phyloP scores from a whole-genome alignment of 1,140 invertebrate genomes.

The Eulimnadia texana region DNA sequence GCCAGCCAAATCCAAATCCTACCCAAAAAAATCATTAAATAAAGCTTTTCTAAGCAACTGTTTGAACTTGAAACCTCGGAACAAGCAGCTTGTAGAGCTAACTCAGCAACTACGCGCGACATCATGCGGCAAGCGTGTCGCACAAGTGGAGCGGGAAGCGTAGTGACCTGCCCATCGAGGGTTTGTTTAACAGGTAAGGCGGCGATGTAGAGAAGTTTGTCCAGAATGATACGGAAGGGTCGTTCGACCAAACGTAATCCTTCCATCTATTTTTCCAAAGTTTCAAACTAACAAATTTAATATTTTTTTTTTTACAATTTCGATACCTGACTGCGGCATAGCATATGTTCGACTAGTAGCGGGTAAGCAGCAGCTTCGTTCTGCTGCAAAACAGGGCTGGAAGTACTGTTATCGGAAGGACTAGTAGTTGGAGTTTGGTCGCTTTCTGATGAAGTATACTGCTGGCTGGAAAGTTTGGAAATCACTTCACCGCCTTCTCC shows the following conservation, averaged over 20 bases:
- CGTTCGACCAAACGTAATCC: slow-evolving; percentile 30
- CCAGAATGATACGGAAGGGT: slow-evolving; percentile 70
- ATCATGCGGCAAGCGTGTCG: slow-evolving; percentile 73
- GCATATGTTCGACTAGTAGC: slow-evolving; percentile 66
- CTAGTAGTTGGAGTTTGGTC: slow-evolving; percentile 24
- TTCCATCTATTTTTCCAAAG: slow-evolving; percentile 33
- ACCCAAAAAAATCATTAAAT: not conserved
- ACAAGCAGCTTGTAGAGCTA: slow-evolving; percentile 60
- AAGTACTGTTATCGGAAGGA: slow-evolving; percentile 49
- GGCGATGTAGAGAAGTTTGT: slow-evolving; percentile 64
- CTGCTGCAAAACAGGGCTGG: slow-evolving; percentile 45
- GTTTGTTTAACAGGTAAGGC: slow-evolving; percentile 54
- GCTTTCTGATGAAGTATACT: slow-evolving; percentile 4
- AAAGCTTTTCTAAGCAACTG: not conserved
- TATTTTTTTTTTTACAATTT: not conserved
- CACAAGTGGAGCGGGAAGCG: slow-evolving; percentile 37
- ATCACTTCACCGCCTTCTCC: slow-evolving; percentile 22
- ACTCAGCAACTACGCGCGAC: slow-evolving; percentile 70
- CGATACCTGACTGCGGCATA: slow-evolving; percentile 46
- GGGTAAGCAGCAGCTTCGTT: slow-evolving; percentile 59
- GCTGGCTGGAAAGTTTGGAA: slow-evolving; percentile 14
- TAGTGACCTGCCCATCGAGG: slow-evolving; percentile 24
- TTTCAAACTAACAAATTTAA: slow-evolving; percentile 12
- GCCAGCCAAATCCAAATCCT: slow-evolving; percentile 30
- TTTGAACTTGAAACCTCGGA: slow-evolving; percentile 34